These are phyloP conservation scores for Cyclina sinensis DNA, from an alignment of 1,140 invertebrate genomes.

Conservation along the genomic window DNA sequence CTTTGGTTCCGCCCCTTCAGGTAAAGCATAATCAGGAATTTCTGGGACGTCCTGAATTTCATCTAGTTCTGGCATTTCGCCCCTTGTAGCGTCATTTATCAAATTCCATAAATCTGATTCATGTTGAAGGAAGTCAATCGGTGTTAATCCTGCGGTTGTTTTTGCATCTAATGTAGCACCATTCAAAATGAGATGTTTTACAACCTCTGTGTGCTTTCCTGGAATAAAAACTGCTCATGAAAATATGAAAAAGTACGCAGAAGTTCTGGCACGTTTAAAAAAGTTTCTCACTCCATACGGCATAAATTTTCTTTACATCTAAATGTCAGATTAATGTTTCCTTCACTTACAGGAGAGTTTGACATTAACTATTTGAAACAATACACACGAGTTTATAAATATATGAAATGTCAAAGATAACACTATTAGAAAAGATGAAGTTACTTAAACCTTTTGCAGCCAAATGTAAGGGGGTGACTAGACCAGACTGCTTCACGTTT, in stretches of 20 bases:
- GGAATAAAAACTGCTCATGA: conserved; percentile 28
- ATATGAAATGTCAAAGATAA: too few relatives aligned
- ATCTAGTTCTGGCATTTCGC: conserved; percentile 73
- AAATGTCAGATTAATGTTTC: too few relatives aligned
- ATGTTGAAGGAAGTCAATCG: conserved; percentile 68
- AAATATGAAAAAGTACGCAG: too few relatives aligned
- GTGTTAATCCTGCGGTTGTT: conserved; percentile 59
- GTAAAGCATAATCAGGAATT: conserved; percentile 73
- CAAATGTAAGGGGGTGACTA: conserved; percentile 94
- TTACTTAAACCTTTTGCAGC: conserved; percentile 89
- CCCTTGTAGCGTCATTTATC: conserved; percentile 64
- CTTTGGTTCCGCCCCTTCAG: conserved; percentile 63
- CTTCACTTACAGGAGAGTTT: too few relatives aligned
- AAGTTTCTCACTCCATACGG: too few relatives aligned
- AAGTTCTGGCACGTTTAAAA: too few relatives aligned
- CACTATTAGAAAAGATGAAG: too few relatives aligned
- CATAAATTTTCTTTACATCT: too few relatives aligned
- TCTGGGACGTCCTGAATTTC: conserved; percentile 74
- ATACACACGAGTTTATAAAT: too few relatives aligned
- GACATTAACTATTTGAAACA: too few relatives aligned
- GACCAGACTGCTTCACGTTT: conserved; percentile 94
- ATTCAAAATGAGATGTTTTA: conserved; percentile 72
- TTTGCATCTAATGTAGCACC: conserved; percentile 71
- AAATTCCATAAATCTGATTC: conserved; percentile 71
- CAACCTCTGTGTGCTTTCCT: conserved; percentile 71